Evolutionary conservation across 2,797 vertebrate genomes (phyloP).

Genomic region (Onychomys leucogaster): DNA sequence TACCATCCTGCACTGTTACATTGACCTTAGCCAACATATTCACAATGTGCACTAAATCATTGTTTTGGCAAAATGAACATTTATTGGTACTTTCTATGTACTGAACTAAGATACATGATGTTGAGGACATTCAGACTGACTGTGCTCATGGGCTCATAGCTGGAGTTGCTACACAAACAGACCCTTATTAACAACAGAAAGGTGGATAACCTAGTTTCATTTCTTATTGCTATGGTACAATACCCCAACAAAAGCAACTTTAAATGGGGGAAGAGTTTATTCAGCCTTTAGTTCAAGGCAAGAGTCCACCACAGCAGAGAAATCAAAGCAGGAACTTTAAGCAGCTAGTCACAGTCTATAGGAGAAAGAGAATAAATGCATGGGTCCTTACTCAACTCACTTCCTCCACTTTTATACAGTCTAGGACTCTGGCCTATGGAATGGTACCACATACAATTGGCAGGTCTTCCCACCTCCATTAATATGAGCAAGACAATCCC

Average conservation of each 20-base stretch:
- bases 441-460: no score
- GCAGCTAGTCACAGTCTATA: neutral
- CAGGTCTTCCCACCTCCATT: neutral
- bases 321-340: neutral
- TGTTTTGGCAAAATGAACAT: constrained; percentile 4
- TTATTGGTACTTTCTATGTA: neutral
- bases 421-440: neutral
- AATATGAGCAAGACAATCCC: neutral
- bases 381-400: neutral
- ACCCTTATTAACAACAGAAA: neutral
- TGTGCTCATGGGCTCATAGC: neutral
- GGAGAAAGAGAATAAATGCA: neutral
- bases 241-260: neutral
- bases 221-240: neutral
- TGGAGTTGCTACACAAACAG: neutral
- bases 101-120: neutral
- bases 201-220: neutral
- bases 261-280: neutral
- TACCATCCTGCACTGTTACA: neutral
- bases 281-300: neutral
- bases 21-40: neutral
- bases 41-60: neutral
- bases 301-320: neutral
- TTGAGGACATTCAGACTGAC: neutral
- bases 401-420: neutral